Base-by-base conservation (phyloP, 2,113 vertebrate species). In the Pelecanoides urinatrix region DNA sequence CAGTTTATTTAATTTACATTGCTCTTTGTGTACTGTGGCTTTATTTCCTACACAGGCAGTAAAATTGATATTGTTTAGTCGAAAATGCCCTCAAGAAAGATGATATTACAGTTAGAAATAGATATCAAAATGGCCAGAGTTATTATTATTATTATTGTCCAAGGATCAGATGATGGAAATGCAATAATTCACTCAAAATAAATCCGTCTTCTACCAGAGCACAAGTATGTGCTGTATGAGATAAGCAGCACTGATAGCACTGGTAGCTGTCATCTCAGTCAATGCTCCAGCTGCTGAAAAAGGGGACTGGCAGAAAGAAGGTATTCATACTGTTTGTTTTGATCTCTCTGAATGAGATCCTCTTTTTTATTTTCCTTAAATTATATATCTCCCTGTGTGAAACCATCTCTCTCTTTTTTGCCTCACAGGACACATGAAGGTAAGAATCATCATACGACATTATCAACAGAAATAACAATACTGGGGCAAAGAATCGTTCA, bases 131-230 rank as follows among this genome's bases (percentile, higher is more conserved):
- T 70, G 42, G 6, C 38, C 68, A 86, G 62, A 91, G 92, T 79
- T 82, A 72, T 79, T 90, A 65, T 66, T 49, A 82, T 61, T 59
- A 42, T 79, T 71, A 55, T 77, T 36, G 68, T 73, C n/a, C 66
- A 70, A 78, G 53, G 32, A 78, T 34, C 29, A 79, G 81, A 85
- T 72, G 56, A 87, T 82, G 63, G 62, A 80, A 94, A 92, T 55
- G 66, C 62, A 96, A 85, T 90, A 85, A 92, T 90, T 95, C 86
- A 82, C 71, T 86, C 25, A 27, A 92, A 93, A 91, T 89, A 85
- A 91, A 68, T 88, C 70, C 3, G 0, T 40, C 40, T 93, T 49
- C 32, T 79, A 61, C 18, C 38, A 58, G 66, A 78, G 45, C 62
- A 62, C 27, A 40, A 45, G 72, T 40, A 86, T 40, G 40, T 40